phyloP scores from a whole-genome alignment of 2,797 vertebrate species.

The Telmatherina bonti region DNA sequence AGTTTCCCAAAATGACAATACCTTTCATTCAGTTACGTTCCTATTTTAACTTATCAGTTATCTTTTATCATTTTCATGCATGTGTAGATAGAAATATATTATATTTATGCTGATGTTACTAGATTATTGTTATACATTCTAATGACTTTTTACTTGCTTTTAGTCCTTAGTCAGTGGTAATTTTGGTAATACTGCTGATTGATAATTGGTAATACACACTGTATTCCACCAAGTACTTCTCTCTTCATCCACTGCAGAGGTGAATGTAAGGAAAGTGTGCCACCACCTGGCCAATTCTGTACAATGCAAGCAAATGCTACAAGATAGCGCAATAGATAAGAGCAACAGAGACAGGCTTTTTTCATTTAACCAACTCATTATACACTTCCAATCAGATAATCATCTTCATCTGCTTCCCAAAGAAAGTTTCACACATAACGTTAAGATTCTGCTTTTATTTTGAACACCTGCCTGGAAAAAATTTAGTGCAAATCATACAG shows the following conservation, averaged over 20 bases:
- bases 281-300: constrained; percentile 56
- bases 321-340: not conserved
- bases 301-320: not conserved
- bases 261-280: constrained; percentile 51
- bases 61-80: too few species aligned
- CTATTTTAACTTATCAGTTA: too few species aligned
- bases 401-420: not conserved
- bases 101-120: too few species aligned
- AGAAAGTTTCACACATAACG: constrained; percentile 29
- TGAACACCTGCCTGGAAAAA: constrained; percentile 69
- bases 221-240: too few species aligned
- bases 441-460: constrained; percentile 77
- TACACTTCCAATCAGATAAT: not conserved
- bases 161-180: too few species aligned
- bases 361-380: not conserved
- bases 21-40: too few species aligned
- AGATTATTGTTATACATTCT: too few species aligned
- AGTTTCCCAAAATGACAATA: too few species aligned
- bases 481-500: constrained; percentile 81
- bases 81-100: too few species aligned
- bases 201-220: too few species aligned
- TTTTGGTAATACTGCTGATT: too few species aligned
- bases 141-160: too few species aligned
- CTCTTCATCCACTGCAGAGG: not conserved
- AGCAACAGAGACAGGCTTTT: not conserved